Percentiles rank a stretch among this genome's conserved stretches.
These are phyloP conservation scores for Erebia ligea DNA, from an alignment of 2,888 invertebrate genomes.

Conservation along the genomic window DNA sequence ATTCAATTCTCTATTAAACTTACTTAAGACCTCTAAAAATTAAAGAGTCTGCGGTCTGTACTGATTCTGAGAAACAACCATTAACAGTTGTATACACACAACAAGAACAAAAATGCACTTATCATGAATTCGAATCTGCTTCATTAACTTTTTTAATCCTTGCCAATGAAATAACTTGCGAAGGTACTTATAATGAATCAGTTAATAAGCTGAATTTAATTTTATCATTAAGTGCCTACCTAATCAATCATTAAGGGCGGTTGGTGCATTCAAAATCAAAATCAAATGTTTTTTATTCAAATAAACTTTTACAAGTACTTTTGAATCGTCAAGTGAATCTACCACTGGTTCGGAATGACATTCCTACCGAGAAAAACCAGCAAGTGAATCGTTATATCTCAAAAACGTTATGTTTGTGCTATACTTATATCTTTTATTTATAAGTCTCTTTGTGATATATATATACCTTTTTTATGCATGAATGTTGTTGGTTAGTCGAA, in stretches of 20 bases:
- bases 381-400: no score
- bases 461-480: no score
- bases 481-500: no score
- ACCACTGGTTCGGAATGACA: no score
- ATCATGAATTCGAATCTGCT: slow-evolving; percentile 14
- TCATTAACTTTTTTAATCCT: slow-evolving; percentile 10
- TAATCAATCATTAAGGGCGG: background rate
- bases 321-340: no score
- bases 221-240: background rate
- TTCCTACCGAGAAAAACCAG: no score
- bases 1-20: background rate
- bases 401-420: no score
- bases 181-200: background rate
- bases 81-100: slow-evolving; percentile 1
- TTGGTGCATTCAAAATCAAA: no score
- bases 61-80: slow-evolving; percentile 4
- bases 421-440: no score
- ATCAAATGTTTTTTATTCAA: no score
- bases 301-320: no score
- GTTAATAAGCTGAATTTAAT: slow-evolving; percentile 6
- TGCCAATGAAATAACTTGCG: slow-evolving; percentile 5
- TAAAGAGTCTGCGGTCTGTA: background rate
- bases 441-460: no score
- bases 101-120: slow-evolving; percentile 10
- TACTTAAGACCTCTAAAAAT: background rate